Evolutionary conservation across 2,797 vertebrate species (phyloP).

Genomic region (Sebastes minor): DNA sequence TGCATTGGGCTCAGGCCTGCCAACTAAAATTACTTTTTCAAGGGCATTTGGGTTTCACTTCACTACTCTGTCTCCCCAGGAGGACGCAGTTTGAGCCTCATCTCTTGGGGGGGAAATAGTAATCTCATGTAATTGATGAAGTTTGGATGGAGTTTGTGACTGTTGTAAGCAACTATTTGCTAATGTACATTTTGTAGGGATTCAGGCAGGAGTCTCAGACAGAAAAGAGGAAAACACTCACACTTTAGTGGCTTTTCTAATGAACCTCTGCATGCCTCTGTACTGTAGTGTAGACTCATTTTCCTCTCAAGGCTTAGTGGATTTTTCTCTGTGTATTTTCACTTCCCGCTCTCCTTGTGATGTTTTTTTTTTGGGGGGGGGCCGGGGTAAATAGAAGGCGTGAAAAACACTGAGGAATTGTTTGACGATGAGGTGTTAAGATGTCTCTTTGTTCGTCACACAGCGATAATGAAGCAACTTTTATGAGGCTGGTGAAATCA

Average conservation of each 20-base stretch:
- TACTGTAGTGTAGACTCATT: background rate
- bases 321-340: background rate
- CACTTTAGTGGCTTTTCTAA: background rate
- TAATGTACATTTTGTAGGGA: background rate
- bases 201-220: background rate
- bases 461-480: no score
- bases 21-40: constrained; percentile 46
- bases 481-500: no score
- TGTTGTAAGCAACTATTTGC: background rate
- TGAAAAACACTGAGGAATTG: background rate
- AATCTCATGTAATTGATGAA: constrained; percentile 18
- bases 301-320: background rate
- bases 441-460: no score
- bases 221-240: background rate
- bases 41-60: constrained; percentile 34
- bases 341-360: background rate
- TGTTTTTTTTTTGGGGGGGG: background rate
- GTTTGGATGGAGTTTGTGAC: background rate
- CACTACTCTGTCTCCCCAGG: constrained; percentile 7
- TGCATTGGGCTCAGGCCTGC: constrained; percentile 20
- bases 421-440: background rate
- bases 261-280: background rate
- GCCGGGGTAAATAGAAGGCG: background rate
- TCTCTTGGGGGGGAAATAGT: constrained; percentile 8
- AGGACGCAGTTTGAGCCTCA: constrained; percentile 12